These are phyloP conservation scores for Plagodis dolabraria DNA, from an alignment of 2,888 invertebrate genomes.

Conservation along the genomic window DNA sequence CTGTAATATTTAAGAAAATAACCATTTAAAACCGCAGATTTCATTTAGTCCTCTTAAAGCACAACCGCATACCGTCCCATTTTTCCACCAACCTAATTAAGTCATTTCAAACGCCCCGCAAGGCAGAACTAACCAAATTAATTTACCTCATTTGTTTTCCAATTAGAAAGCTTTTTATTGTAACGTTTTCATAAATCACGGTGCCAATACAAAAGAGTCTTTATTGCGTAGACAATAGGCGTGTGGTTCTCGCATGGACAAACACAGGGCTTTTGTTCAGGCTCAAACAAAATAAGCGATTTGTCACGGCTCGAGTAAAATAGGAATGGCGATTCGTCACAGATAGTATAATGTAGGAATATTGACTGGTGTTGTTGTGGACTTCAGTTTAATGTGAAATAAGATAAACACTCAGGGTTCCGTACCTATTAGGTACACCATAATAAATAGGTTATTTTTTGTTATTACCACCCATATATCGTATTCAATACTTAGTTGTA, in stretches of 20 bases:
- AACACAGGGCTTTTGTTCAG: conserved; percentile 34
- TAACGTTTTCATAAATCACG: conserved; percentile 34
- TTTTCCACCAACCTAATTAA: conserved; percentile 33
- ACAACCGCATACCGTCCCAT: conserved; percentile 17
- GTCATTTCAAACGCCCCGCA: conserved; percentile 33
- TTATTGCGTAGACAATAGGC: conserved; percentile 32
- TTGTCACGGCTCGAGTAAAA: conserved; percentile 52
- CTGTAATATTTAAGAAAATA: too few relatives aligned
- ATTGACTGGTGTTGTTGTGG: conserved; percentile 17
- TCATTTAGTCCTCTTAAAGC: conserved; percentile 5
- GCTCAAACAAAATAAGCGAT: conserved; percentile 52
- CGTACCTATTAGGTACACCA: too few relatives aligned
- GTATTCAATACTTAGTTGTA: too few relatives aligned
- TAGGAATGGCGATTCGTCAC: conserved; percentile 63
- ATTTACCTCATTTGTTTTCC: conserved; percentile 40
- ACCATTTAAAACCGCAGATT: neutral
- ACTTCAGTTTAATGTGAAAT: conserved; percentile 3
- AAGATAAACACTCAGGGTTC: neutral
- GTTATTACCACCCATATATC: too few relatives aligned
- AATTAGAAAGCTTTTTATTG: conserved; percentile 38
- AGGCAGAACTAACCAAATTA: conserved; percentile 38
- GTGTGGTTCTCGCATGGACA: conserved; percentile 30
- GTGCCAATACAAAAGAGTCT: conserved; percentile 30
- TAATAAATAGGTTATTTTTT: too few relatives aligned
- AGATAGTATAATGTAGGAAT: conserved; percentile 39